A percentile compares a stretch with the other conserved stretches of the same genome.
phyloP scores from a whole-genome alignment of 2,888 invertebrate genomes.

The Heliconius cydno region DNA sequence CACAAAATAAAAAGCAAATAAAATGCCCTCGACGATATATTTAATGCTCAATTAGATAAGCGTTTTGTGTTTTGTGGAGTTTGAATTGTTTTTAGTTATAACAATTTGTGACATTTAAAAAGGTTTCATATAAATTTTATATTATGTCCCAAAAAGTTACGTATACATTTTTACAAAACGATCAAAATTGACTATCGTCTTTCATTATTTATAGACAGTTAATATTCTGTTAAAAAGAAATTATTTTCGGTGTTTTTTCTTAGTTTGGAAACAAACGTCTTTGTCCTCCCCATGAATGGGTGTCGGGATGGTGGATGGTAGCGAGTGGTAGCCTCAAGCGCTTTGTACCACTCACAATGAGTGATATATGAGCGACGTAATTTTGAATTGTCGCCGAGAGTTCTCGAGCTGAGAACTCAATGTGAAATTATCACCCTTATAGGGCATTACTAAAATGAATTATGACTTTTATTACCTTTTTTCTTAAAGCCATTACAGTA shows the following conservation, averaged over 20 bases:
- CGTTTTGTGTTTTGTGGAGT: conserved; percentile 80
- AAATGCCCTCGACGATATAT: conserved; percentile 82
- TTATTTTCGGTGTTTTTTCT: conserved; percentile 73
- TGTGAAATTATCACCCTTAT: conserved; percentile 81
- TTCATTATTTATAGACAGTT: conserved; percentile 69
- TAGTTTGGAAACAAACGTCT: conserved; percentile 80
- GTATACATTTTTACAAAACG: conserved; percentile 58
- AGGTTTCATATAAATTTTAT: conserved; percentile 48
- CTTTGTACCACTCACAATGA: conserved; percentile 81
- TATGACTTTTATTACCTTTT: conserved; percentile 75
- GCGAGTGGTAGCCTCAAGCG: conserved; percentile 71
- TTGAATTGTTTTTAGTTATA: conserved; percentile 73
- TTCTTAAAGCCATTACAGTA: conserved; percentile 47
- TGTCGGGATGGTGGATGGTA: conserved; percentile 67
- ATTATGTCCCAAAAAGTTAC: conserved; percentile 29
- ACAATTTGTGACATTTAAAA: conserved; percentile 70
- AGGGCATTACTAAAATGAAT: conserved; percentile 82
- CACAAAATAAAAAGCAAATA: conserved; percentile 79
- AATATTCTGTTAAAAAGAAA: conserved; percentile 65
- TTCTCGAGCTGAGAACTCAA: conserved; percentile 68
- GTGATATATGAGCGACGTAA: conserved; percentile 81
- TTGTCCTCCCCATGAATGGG: conserved; percentile 76
- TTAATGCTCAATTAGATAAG: conserved; percentile 83
- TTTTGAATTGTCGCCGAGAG: conserved; percentile 77
- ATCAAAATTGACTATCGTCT: conserved; percentile 40